Base-by-base conservation (phyloP, 2,113 vertebrate genomes). In the Scatophagus argus region DNA sequence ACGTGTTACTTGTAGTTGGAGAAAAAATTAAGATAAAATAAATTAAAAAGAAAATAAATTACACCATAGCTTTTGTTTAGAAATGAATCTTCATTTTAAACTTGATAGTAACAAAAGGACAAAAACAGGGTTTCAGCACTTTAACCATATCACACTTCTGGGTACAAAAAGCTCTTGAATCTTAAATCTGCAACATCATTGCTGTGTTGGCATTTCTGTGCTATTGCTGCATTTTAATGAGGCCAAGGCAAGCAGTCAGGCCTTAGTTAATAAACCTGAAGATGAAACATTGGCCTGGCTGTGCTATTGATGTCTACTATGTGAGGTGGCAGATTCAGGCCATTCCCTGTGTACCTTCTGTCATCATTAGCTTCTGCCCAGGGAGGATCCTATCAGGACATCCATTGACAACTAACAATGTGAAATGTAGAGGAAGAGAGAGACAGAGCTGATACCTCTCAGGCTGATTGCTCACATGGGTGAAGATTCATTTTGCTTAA, bases 281-380 rank as follows among this genome's bases (percentile, higher is more conserved):
- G 87, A 89, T 89, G 85, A 92, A 88, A 85, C 67, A 79, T 78
- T 62, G 73, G 43, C 59, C 82, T 27, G 59, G 74, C 74, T 83
- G 73, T 47, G 63, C 47, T 90, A 84, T 81, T 84, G 88, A 88
- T 12, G 52, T 66, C 85, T 83, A 67, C 78, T 83, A 83, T 87
- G 58, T 74, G 82, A 86, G 77, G 75, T 87, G 91, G 88, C 88
- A 90, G 82, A 92, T 93, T 85, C 77, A 91, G 91, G 89, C 74
- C 91, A 88, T 65, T 88, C 81, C 52, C 31, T 69, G 63, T 75
- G 72, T 85, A 81, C 86, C 85, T 81, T 89, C 81, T 87, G 79
- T 91, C 88, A 89, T 93, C 81, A 84, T 93, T 92, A 91, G 73
- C 77, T 65, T 68, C 60, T 52, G 66, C 74, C 51, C 49, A 29